Percentiles rank a stretch among this genome's conserved stretches.
Conservation (phyloP, 2,888 invertebrate species). For the Phortica okadai region DNA sequence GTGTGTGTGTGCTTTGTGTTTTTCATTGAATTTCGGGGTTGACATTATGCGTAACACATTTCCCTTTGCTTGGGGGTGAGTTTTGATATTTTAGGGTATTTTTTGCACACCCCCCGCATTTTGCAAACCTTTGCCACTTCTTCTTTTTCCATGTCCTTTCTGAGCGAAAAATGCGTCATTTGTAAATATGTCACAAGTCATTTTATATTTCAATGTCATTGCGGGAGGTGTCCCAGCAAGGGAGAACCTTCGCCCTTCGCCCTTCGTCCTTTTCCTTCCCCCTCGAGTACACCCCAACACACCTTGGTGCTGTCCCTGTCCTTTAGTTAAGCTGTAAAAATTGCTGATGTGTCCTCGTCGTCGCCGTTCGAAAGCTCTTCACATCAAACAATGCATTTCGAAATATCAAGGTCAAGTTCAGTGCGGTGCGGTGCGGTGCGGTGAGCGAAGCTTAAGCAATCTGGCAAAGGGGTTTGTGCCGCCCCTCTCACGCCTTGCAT, state of each 20-base stretch:
- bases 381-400: constrained; percentile 53
- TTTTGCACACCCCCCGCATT: constrained; percentile 55
- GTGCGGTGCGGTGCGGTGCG: constrained; percentile 7
- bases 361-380: constrained; percentile 64
- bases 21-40: constrained; percentile 2
- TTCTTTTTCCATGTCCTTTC: constrained; percentile 18
- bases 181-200: constrained; percentile 60
- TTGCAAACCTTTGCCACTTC: constrained; percentile 39
- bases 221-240: constrained; percentile 34
- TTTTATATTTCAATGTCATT: constrained; percentile 70
- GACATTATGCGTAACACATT: background rate
- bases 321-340: constrained; percentile 61
- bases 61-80: constrained; percentile 51
- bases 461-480: background rate
- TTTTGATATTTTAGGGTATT: constrained; percentile 55
- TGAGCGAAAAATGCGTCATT: constrained; percentile 62
- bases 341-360: constrained; percentile 66
- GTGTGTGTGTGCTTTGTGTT: background rate
- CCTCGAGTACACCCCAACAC: background rate
- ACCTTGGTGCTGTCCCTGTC: constrained; percentile 5
- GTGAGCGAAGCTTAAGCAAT: background rate
- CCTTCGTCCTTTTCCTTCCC: too few species aligned
- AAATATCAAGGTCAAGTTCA: constrained; percentile 70
- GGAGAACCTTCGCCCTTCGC: background rate
- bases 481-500: background rate